These are phyloP conservation scores for Cryptoblepharus egeriae DNA, from an alignment of 2,797 vertebrate species.

Conservation along the genomic window DNA sequence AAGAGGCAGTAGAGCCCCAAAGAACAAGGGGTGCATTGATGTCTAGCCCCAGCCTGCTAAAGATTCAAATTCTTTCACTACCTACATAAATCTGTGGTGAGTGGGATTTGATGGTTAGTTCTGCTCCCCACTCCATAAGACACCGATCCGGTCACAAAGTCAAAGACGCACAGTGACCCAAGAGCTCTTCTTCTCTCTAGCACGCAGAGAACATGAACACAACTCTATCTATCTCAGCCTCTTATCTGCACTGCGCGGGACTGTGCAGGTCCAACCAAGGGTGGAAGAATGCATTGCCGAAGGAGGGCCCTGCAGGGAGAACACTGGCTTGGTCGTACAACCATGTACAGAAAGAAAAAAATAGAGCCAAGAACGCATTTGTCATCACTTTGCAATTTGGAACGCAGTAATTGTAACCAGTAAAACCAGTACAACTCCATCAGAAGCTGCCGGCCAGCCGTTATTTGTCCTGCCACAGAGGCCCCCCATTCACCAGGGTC, in stretches of 20 bases:
- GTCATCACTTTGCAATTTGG: conserved; percentile 31
- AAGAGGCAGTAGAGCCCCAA: not conserved
- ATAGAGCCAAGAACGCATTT: not conserved
- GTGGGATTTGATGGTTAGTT: no score
- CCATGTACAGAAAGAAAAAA: not conserved
- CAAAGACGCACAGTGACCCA: not conserved
- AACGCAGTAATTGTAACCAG: not conserved
- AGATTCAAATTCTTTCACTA: not conserved
- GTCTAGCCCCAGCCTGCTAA: not conserved
- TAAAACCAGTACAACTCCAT: not conserved
- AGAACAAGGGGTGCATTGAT: not conserved
- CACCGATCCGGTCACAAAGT: no score
- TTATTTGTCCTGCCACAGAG: not conserved
- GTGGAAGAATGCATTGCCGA: not conserved
- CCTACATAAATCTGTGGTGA: fast-evolving
- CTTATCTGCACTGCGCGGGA: not conserved
- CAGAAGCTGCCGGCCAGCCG: not conserved
- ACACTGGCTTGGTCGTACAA: not conserved
- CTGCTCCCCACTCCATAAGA: no score
- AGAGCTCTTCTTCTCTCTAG: not conserved
- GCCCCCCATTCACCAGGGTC: not conserved
- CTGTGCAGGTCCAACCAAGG: not conserved
- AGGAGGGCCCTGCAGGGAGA: not conserved
- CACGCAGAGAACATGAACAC: not conserved
- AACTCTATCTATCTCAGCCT: not conserved